Evolutionary conservation across 2,113 vertebrate genomes (phyloP).

Genomic region (Ceyx cyanopectus): DNA sequence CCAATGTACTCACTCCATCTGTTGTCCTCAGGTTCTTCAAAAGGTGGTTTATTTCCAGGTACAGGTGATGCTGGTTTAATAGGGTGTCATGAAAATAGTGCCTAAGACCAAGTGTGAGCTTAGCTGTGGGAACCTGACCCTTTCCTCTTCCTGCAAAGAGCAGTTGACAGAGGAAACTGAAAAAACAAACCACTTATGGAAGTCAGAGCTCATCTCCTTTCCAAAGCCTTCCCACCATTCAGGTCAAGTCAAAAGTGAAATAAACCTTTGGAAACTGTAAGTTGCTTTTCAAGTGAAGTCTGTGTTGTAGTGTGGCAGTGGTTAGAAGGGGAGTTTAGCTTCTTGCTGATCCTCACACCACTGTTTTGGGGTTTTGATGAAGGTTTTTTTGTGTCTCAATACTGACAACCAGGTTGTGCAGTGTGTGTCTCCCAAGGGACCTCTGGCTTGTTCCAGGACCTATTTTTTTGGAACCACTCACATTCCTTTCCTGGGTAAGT

Average conservation of each 20-base stretch:
- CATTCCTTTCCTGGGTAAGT: conserved; percentile 90
- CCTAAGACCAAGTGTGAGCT: conserved; percentile 36
- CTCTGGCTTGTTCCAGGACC: conserved; percentile 92
- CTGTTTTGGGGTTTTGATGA: neutral
- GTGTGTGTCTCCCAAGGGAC: conserved; percentile 92
- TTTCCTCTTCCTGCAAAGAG: conserved; percentile 48
- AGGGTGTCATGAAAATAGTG: conserved; percentile 62
- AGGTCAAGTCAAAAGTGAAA: conserved; percentile 60
- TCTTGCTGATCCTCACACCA: neutral
- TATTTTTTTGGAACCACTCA: conserved; percentile 95
- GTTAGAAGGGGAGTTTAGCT: conserved; percentile 29
- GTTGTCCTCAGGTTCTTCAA: conserved; percentile 27
- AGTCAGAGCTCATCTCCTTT: conserved; percentile 59
- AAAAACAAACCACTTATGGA: neutral
- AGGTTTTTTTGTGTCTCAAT: neutral
- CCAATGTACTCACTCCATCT: neutral
- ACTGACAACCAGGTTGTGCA: conserved; percentile 84
- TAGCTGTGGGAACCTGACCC: conserved; percentile 43
- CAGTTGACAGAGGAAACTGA: conserved; percentile 56
- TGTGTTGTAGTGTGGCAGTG: conserved; percentile 44
- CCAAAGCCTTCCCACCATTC: conserved; percentile 44
- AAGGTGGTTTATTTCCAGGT: conserved; percentile 62
- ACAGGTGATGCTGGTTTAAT: conserved; percentile 53
- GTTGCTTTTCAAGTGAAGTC: neutral
- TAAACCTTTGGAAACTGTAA: conserved; percentile 61